Evolutionary conservation across 2,113 vertebrate genomes (phyloP).

Genomic region (Pygoscelis antarcticus): DNA sequence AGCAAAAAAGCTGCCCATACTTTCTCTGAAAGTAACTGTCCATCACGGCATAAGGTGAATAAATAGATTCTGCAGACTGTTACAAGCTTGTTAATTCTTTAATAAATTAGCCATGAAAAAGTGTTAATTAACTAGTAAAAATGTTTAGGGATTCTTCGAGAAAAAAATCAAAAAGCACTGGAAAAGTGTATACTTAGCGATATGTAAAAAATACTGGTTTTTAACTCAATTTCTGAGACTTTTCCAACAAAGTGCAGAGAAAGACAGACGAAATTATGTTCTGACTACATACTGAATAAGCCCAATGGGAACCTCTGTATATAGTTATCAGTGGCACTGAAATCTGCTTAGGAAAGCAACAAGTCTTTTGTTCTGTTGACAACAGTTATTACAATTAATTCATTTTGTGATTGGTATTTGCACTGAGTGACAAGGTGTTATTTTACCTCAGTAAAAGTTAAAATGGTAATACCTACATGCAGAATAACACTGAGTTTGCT

Average conservation of each 20-base stretch:
- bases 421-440: slow-evolving; percentile 91
- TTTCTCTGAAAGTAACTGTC: slow-evolving; percentile 8
- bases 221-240: slow-evolving; percentile 65
- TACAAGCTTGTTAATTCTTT: slow-evolving; percentile 33
- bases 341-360: slow-evolving; percentile 87
- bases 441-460: slow-evolving; percentile 90
- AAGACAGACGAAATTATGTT: slow-evolving; percentile 74
- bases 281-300: slow-evolving; percentile 67
- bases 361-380: slow-evolving; percentile 89
- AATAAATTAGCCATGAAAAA: slow-evolving; percentile 16
- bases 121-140: slow-evolving; percentile 54
- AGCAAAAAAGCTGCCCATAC: background rate
- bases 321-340: slow-evolving; percentile 72
- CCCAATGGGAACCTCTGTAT: slow-evolving; percentile 75
- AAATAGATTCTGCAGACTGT: slow-evolving; percentile 6
- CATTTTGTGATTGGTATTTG: slow-evolving; percentile 90
- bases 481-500: slow-evolving; percentile 79
- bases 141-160: slow-evolving; percentile 24
- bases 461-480: slow-evolving; percentile 85
- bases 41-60: background rate
- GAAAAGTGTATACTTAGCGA: slow-evolving; percentile 61
- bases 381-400: slow-evolving; percentile 94
- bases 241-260: slow-evolving; percentile 66
- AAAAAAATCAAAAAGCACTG: background rate
- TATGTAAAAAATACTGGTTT: slow-evolving; percentile 68